These are phyloP conservation scores for Syngnathus rostellatus DNA, from an alignment of 2,797 vertebrate species.

Conservation along the genomic window DNA sequence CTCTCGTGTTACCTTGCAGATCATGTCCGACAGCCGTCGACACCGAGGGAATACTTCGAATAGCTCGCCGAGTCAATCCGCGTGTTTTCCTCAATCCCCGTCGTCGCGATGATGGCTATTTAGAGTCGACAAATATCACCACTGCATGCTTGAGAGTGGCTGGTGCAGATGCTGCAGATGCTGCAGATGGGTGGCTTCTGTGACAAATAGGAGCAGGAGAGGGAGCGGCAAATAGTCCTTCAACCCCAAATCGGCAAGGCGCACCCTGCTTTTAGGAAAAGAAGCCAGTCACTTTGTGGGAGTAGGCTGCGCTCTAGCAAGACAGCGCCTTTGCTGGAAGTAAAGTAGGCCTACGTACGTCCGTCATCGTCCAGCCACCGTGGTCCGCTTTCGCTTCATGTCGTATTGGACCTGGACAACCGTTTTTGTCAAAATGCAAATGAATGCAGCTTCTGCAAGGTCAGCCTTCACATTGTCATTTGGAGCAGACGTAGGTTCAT, in stretches of 20 bases:
- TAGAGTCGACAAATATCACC: neutral
- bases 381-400: too few relatives aligned
- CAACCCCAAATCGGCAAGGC: too few relatives aligned
- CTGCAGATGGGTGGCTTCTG: too few relatives aligned
- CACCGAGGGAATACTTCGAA: neutral
- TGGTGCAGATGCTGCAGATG: neutral
- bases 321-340: too few relatives aligned
- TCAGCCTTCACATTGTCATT: conserved; percentile 40
- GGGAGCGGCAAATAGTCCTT: too few relatives aligned
- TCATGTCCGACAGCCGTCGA: neutral
- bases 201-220: too few relatives aligned
- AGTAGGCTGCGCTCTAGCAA: too few relatives aligned
- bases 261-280: too few relatives aligned
- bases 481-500: conserved; percentile 53
- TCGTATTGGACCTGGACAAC: too few relatives aligned
- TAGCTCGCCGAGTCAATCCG: neutral
- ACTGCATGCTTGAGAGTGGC: neutral
- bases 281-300: too few relatives aligned
- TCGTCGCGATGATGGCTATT: neutral
- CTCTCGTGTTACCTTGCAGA: neutral
- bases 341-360: too few relatives aligned
- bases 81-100: neutral
- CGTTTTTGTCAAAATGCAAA: conserved; percentile 8
- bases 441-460: conserved; percentile 21
- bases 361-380: too few relatives aligned